Percentiles rank a stretch among this genome's conserved stretches.
phyloP scores from a whole-genome alignment of 2,797 vertebrate genomes.

The Darevskia nairensis region DNA sequence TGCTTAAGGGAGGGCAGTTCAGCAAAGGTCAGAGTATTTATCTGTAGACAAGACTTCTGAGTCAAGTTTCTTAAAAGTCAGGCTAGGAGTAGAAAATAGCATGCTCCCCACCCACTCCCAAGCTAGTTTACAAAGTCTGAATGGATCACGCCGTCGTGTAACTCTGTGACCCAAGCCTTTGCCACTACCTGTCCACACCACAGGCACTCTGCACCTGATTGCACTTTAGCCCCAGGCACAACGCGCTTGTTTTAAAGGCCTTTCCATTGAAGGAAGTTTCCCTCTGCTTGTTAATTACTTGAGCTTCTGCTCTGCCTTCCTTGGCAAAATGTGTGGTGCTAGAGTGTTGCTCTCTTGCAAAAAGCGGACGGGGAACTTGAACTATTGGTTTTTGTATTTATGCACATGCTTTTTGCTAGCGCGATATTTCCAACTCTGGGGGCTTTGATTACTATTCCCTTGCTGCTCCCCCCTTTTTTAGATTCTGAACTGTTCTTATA shows the following conservation, averaged over 20 bases:
- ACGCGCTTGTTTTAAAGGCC: background rate
- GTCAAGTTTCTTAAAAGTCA: background rate
- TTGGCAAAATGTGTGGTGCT: too few species aligned
- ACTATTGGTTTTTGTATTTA: background rate
- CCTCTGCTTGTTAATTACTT: background rate
- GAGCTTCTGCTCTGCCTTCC: background rate
- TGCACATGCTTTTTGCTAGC: background rate
- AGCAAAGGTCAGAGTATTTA: background rate
- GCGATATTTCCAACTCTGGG: background rate
- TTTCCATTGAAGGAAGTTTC: background rate
- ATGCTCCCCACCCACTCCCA: too few species aligned
- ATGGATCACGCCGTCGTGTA: too few species aligned
- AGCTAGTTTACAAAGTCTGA: background rate
- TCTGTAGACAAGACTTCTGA: background rate
- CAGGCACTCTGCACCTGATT: background rate
- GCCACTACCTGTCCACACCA: too few species aligned
- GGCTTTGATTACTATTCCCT: background rate
- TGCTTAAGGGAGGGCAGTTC: background rate
- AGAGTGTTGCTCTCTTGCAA: background rate
- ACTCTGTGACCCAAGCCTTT: too few species aligned
- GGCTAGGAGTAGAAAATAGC: background rate
- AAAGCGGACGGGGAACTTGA: background rate
- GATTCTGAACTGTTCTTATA: background rate
- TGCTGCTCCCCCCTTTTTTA: too few species aligned
- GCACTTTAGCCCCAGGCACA: background rate